Evolutionary conservation across 2,797 vertebrate genomes (phyloP).

Genomic region (Hemibagrus guttatus): DNA sequence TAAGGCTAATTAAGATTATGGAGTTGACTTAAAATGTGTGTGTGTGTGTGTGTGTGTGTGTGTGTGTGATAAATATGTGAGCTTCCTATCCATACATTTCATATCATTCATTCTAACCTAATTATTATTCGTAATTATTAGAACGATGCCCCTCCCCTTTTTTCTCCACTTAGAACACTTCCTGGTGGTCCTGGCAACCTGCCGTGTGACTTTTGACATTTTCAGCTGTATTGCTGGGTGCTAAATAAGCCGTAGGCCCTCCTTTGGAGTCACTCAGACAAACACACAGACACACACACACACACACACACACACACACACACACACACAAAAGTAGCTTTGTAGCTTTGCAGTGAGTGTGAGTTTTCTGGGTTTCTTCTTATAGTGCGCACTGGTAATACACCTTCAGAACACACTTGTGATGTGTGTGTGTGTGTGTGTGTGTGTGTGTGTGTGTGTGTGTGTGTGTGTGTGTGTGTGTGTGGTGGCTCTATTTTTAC

Average conservation of each 20-base stretch:
- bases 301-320: constrained; percentile 17
- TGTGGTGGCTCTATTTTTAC: constrained; percentile 69
- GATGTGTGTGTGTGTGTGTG: constrained; percentile 58
- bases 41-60: constrained; percentile 3
- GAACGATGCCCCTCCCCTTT: neutral
- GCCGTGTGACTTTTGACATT: constrained; percentile 59
- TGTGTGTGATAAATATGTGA: neutral
- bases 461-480: constrained; percentile 52
- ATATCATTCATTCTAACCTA: neutral
- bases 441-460: constrained; percentile 43
- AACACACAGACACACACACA: neutral
- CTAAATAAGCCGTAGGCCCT: constrained; percentile 65
- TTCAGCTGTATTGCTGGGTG: constrained; percentile 69
- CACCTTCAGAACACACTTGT: constrained; percentile 70
- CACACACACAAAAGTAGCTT: constrained; percentile 72
- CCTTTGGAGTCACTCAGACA: constrained; percentile 48
- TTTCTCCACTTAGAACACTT: constrained; percentile 48
- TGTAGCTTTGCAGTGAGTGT: constrained; percentile 64
- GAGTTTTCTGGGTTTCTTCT: constrained; percentile 71
- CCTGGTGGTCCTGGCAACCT: constrained; percentile 73
- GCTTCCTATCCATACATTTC: neutral
- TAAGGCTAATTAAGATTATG: neutral
- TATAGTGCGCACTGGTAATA: constrained; percentile 69
- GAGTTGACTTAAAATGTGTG: neutral
- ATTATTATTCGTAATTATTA: constrained; percentile 3